Evolutionary conservation across 1,140 invertebrate species (phyloP).

Genomic region (Anthonomus grandis): DNA sequence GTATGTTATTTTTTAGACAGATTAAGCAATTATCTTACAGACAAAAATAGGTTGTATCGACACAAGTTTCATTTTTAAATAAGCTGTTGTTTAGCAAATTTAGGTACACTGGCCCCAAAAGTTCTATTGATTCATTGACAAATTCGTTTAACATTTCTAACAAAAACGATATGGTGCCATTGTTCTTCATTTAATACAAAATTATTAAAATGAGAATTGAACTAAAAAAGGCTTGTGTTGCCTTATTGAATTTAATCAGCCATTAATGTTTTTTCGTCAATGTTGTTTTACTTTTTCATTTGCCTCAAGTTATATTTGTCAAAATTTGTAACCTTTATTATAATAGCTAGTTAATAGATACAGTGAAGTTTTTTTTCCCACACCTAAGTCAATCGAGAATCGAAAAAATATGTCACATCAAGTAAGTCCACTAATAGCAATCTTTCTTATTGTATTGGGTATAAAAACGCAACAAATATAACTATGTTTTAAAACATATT

Average conservation of each 20-base stretch:
- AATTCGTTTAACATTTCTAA: not conserved
- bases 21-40: conserved; percentile 6
- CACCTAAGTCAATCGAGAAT: no score
- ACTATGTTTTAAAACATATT: no score
- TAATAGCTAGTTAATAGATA: conserved; percentile 15
- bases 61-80: not conserved
- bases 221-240: conserved; percentile 16
- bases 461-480: no score
- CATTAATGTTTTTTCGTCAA: conserved; percentile 24
- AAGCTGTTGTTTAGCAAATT: not conserved
- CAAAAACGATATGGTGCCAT: conserved; percentile 11
- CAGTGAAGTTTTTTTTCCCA: no score
- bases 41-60: not conserved
- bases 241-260: conserved; percentile 14
- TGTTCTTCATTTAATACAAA: conserved; percentile 1
- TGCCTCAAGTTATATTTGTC: conserved; percentile 11
- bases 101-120: not conserved
- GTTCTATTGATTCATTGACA: not conserved
- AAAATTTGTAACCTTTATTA: conserved; percentile 19
- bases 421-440: no score
- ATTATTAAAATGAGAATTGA: not conserved
- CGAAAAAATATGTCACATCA: no score
- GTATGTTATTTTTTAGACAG: conserved; percentile 17
- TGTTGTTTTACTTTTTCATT: conserved; percentile 8
- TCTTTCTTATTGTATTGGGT: no score